Percentiles rank a stretch among this genome's conserved stretches.
These are phyloP conservation scores for Linnaemya tessellans DNA, from an alignment of 2,888 invertebrate species.

Conservation along the genomic window DNA sequence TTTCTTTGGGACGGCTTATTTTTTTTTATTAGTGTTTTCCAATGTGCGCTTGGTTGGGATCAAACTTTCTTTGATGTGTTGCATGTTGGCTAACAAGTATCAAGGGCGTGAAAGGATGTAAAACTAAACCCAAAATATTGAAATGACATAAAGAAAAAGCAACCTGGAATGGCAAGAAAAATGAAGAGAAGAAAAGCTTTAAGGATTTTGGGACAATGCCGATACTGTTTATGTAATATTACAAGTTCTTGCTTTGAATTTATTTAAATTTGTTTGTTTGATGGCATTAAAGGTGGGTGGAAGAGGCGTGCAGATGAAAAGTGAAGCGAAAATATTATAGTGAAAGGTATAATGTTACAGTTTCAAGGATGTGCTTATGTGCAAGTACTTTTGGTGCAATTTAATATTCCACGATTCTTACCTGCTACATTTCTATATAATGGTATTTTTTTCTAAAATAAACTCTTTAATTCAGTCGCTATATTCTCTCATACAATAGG, in stretches of 20 bases:
- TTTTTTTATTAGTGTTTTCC: background rate
- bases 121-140: constrained; percentile 4
- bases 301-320: background rate
- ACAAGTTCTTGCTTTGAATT: constrained; percentile 16
- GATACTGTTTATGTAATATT: constrained; percentile 47
- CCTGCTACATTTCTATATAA: background rate
- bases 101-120: constrained; percentile 53
- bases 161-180: background rate
- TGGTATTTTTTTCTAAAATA: background rate
- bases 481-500: background rate
- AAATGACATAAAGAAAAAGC: constrained; percentile 14
- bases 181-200: constrained; percentile 37
- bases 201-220: constrained; percentile 44
- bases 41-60: background rate
- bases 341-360: constrained; percentile 43
- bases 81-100: constrained; percentile 38
- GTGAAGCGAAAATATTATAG: background rate
- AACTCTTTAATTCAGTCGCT: background rate
- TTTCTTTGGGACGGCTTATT: background rate
- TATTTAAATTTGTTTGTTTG: constrained; percentile 5
- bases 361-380: constrained; percentile 79
- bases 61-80: constrained; percentile 42
- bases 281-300: constrained; percentile 7
- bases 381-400: constrained; percentile 77
- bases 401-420: constrained; percentile 74